These are phyloP conservation scores for Anthrax anthrax DNA, from an alignment of 2,888 invertebrate genomes.

Conservation along the genomic window DNA sequence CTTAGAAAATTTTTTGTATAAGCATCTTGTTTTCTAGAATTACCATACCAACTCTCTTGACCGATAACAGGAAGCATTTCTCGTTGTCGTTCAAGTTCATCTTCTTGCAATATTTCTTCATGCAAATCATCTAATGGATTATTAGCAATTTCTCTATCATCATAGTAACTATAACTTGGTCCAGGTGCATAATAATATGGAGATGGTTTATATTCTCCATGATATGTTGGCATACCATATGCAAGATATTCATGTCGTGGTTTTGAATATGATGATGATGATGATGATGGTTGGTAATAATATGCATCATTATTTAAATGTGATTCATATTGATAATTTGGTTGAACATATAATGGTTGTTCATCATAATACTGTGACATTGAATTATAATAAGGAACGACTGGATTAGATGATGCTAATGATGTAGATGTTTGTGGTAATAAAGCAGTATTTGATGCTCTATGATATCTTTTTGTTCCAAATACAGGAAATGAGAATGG, in stretches of 20 bases:
- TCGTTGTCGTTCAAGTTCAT: conserved; percentile 38
- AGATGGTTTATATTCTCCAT: conserved; percentile 19
- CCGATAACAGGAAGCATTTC: conserved; percentile 23
- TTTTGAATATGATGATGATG: too few species aligned
- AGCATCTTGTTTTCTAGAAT: conserved; percentile 34
- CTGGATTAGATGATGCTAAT: conserved; percentile 1
- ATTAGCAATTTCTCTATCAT: conserved; percentile 25
- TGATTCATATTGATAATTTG: conserved; percentile 9
- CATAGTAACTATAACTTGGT: conserved; percentile 33
- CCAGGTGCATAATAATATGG: conserved; percentile 37
- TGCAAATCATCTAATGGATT: conserved; percentile 41
- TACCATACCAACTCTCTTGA: conserved; percentile 48
- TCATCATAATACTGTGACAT: conserved; percentile 11
- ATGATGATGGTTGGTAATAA: conserved; percentile 14
- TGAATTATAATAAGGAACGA: conserved; percentile 7
- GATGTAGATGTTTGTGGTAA: conserved; percentile 8
- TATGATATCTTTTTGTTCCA: conserved; percentile 16
- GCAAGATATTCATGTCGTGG: conserved; percentile 14
- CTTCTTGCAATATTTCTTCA: conserved; percentile 45
- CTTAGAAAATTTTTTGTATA: conserved; percentile 36
- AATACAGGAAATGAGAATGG: conserved; percentile 14
- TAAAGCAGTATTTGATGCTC: conserved; percentile 8
- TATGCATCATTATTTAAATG: conserved; percentile 12
- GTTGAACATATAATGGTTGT: not conserved
- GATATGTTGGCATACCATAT: conserved; percentile 19